Conservation (phyloP, 2,113 vertebrate genomes). For the Seriola quinqueradiata region DNA sequence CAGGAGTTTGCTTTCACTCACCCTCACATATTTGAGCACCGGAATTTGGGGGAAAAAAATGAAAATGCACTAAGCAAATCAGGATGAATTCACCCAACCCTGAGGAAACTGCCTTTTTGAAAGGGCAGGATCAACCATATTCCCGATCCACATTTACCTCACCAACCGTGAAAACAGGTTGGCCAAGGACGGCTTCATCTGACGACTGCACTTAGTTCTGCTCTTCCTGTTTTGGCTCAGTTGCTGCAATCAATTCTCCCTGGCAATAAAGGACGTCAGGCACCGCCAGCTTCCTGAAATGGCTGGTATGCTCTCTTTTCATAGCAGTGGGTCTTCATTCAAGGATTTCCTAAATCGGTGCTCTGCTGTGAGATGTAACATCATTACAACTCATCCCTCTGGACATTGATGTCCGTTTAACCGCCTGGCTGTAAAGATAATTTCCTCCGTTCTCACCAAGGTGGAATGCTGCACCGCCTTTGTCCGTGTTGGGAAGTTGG, state of each 20-base stretch:
- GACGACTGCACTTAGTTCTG: not conserved
- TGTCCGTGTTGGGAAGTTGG: not conserved
- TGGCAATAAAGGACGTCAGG: not conserved
- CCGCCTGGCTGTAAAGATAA: not conserved
- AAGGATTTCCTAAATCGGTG: slow-evolving; percentile 19
- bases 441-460: not conserved
- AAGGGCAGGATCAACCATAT: not conserved
- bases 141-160: not conserved
- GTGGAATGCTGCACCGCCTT: not conserved
- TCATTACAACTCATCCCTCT: not conserved
- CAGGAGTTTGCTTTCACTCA: not conserved
- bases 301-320: not conserved
- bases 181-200: not conserved
- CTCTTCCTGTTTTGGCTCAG: slow-evolving; percentile 8
- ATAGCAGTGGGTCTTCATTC: slow-evolving; percentile 11
- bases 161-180: not conserved
- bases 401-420: slow-evolving; percentile 2
- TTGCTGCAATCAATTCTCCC: not conserved
- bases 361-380: not conserved
- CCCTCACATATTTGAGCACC: not conserved
- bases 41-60: not conserved
- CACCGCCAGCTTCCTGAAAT: slow-evolving; percentile 22
- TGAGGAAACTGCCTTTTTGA: not conserved
- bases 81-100: not conserved
- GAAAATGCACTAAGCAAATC: not conserved